Percentiles rank a stretch among this genome's conserved stretches.
Conservation (phyloP, 2,113 vertebrate species). For the Fulica atra region DNA sequence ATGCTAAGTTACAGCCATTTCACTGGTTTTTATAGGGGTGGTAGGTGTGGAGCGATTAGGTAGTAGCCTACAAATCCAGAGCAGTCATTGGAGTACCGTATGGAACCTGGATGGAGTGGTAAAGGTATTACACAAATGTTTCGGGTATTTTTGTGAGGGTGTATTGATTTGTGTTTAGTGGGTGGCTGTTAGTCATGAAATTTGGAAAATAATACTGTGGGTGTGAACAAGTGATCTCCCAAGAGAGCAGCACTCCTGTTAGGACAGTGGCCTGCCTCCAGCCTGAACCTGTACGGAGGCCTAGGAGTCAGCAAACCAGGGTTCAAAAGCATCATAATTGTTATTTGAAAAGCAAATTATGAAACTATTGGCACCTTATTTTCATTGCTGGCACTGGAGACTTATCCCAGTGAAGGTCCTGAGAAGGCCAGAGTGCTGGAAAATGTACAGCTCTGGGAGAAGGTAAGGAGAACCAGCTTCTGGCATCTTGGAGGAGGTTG, state of each 20-base stretch:
- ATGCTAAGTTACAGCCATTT: neutral
- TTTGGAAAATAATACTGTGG: neutral
- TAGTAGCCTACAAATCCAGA: neutral
- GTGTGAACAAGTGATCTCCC: neutral
- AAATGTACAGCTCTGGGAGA: neutral
- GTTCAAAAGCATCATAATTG: neutral
- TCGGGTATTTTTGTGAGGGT: neutral
- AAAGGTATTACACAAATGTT: neutral
- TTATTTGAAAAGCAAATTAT: neutral
- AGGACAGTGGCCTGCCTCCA: neutral
- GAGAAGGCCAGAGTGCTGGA: neutral
- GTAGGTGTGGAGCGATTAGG: neutral
- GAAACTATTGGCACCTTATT: neutral
- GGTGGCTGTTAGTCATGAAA: neutral
- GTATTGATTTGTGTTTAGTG: neutral
- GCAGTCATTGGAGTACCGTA: neutral
- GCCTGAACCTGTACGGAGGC: neutral
- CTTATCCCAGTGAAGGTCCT: neutral
- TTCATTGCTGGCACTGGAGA: neutral
- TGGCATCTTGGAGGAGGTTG: neutral
- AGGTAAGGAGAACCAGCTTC: neutral
- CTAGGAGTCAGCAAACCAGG: neutral
- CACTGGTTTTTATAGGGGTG: neutral
- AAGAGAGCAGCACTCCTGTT: neutral
- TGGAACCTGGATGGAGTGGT: neutral